Percentiles rank a stretch among this genome's conserved stretches.
phyloP scores from a whole-genome alignment of 1,140 invertebrate genomes.

The Bombus picipes region DNA sequence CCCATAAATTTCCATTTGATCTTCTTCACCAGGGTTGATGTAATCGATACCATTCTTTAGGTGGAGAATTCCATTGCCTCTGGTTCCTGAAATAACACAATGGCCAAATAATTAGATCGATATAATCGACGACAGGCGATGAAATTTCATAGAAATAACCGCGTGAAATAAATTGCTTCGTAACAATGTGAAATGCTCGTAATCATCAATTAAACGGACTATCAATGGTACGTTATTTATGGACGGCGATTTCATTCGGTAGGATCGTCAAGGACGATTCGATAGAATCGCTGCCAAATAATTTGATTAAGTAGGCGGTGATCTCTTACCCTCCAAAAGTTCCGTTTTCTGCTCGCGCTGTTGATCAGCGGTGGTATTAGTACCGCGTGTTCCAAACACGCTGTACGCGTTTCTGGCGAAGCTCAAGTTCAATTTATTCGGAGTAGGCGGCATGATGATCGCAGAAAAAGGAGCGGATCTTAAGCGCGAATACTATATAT shows the following conservation, averaged over 20 bases:
- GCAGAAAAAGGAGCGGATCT: neutral
- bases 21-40: slow-evolving; percentile 86
- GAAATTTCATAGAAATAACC: neutral
- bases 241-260: neutral
- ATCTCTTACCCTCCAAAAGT: slow-evolving; percentile 79
- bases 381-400: slow-evolving; percentile 76
- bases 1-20: slow-evolving; percentile 87
- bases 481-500: neutral
- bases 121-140: neutral
- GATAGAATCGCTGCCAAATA: slow-evolving; percentile 12
- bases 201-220: neutral
- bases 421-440: slow-evolving; percentile 79
- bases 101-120: neutral
- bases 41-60: slow-evolving; percentile 82
- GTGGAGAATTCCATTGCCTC: slow-evolving; percentile 77
- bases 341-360: slow-evolving; percentile 81
- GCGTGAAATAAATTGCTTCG: neutral
- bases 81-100: slow-evolving; percentile 75
- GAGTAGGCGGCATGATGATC: slow-evolving; percentile 78
- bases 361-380: slow-evolving; percentile 70
- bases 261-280: neutral
- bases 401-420: slow-evolving; percentile 80
- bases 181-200: neutral
- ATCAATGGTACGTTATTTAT: slow-evolving; percentile 2
- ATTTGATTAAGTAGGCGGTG: neutral